These are phyloP conservation scores for Mormyrus proboscirostris DNA, from an alignment of 2,797 vertebrate species.

Conservation along the genomic window DNA sequence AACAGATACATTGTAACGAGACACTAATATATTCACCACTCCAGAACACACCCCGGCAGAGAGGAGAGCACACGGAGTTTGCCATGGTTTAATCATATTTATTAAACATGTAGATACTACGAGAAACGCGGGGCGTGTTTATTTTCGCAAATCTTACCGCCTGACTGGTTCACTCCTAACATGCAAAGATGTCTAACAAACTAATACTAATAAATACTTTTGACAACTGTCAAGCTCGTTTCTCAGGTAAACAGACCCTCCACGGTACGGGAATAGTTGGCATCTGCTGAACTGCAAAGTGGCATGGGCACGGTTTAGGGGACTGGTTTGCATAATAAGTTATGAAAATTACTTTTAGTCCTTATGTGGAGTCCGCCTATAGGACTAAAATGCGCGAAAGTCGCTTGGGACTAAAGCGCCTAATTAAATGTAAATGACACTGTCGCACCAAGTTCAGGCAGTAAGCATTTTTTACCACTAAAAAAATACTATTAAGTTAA, in stretches of 20 bases:
- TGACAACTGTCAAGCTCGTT: background rate
- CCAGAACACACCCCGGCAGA: background rate
- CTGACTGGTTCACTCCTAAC: background rate
- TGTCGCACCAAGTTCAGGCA: background rate
- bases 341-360: background rate
- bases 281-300: background rate
- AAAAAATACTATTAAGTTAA: background rate
- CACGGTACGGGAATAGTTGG: background rate
- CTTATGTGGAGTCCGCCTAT: background rate
- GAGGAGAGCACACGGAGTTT: background rate
- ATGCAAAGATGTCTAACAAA: background rate
- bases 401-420: background rate
- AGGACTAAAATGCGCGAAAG: background rate
- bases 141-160: background rate
- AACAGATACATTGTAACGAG: constrained; percentile 75
- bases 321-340: background rate
- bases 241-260: background rate
- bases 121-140: background rate
- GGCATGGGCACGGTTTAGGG: background rate
- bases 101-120: background rate
- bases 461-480: background rate
- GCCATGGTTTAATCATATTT: background rate
- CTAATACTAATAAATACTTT: background rate
- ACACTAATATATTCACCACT: constrained; percentile 20
- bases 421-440: background rate